Base-by-base conservation (phyloP, 2,797 vertebrate species). In the Petrocephalus sullivani region DNA sequence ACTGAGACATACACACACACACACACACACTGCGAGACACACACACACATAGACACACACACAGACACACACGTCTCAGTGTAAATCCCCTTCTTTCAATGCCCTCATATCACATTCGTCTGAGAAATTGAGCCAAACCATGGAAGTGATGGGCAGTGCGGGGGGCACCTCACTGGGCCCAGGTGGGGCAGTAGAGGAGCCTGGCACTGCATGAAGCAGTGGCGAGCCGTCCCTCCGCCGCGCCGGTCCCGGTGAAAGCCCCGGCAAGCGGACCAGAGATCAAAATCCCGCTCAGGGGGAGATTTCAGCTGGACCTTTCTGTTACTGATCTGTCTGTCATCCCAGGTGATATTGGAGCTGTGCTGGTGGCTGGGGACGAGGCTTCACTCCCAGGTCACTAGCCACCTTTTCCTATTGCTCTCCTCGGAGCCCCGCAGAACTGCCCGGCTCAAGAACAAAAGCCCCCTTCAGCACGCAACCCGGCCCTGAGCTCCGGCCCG, bases 261-360 rank as follows among this genome's bases (percentile, higher is more conserved):
- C 94, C 95, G 95, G 96, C 96, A 95, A 95, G 95, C 93, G 94
- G 95, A 96, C 96, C 95, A 96, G 95, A 96, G 96, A 97, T 97
- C 97, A 97, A 96, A 96, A 96, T 96, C 94, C 96, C 96, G 95
- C 93, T 46, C 41, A 94, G 93, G 94, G 91, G 87, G 16, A 92
- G 94, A 93, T 96, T 96, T 96, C 95, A 96, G 95, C 95, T 95
- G 95, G 94, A 93, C 94, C 95, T 96, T 95, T 96, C 96, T 53
- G 9, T 97, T 97, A 97, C 97, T 97, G 97, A 98, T 97, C 96
- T 97, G 96, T 97, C 97, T 98, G 97, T 98, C 97, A 98, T 97
- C 97, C 95, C 96, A 87, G 93, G 94, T 95, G 95, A 97, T 98
- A 98, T 98, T 98, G 97, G 95, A 96, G 95, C 95, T 94, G 96